Base-by-base conservation (phyloP, 2,888 invertebrate species). In the Rambutsinella grinnellia region DNA sequence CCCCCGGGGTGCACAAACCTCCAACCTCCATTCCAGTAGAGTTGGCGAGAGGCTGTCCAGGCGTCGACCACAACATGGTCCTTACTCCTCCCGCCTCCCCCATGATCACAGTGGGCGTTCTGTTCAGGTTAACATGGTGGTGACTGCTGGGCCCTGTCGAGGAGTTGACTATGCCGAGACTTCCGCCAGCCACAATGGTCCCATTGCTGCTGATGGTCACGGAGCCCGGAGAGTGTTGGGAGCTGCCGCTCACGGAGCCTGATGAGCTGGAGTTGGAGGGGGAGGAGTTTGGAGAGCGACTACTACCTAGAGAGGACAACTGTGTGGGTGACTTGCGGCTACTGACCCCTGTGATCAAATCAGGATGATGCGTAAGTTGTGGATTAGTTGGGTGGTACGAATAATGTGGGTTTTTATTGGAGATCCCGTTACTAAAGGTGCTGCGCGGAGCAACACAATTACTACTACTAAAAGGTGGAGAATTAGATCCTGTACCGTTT, bases 31-130 rank as follows among this genome's bases (percentile, higher is more conserved):
- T 53, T 19, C 74, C 78, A 15, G 80, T 62, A 10, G 53, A 54
- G 47, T 79, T 75, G 79, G 87, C 87, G 61, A 86, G 86, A 15
- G 76, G 76, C 87, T 88, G 84, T 0, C 88, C 86, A 3, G 90
- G 90, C 82, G 90, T 90, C 27, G 91, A 90, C 91, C 91, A 92
- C 72, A 91, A 89, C 91, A 91, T 92, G 51, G 92, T 91, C 70
- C 90, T 85, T 0, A 96, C 95, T 51, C 95, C 94, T 67, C 95
- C 96, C 47, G 94, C 94, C 87, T 96, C 95, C 60, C 78, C 79
- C 79, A 79, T 79, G 24, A 79, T 79, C 62, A 79, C 79, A 67
- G 79, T 79, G 15, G 96, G 95, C 62, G 95, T 89, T 74, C 90
- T 89, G 81, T 82, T 82, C 78, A 82, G 66, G 70, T 83, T 84